These are phyloP conservation scores for Orthosia gothica DNA, from an alignment of 2,888 invertebrate species.

Conservation along the genomic window DNA sequence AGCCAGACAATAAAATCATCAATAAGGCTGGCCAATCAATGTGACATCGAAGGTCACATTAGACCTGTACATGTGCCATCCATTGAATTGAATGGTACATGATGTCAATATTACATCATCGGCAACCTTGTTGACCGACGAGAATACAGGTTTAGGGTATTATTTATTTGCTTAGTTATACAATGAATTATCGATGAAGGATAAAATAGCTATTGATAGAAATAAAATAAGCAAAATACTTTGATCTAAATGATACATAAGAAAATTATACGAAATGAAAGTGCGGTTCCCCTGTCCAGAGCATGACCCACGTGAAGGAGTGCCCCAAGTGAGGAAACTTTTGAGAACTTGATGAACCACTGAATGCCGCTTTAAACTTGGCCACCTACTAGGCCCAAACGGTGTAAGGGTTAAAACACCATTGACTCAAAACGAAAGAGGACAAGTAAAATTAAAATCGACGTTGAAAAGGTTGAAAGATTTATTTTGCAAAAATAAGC, in stretches of 20 bases:
- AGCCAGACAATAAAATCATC: constrained; percentile 54
- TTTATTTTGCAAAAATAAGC: not conserved
- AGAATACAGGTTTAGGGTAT: constrained; percentile 68
- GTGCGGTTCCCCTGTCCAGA: too few species aligned
- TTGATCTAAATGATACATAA: not conserved
- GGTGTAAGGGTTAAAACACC: too few species aligned
- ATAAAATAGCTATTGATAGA: not conserved
- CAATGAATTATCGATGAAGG: not conserved
- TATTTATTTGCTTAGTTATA: constrained; percentile 25
- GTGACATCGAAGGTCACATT: constrained; percentile 73
- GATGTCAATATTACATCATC: constrained; percentile 85
- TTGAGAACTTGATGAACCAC: too few species aligned
- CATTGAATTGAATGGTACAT: constrained; percentile 71
- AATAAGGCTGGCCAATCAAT: constrained; percentile 49
- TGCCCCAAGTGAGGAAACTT: too few species aligned
- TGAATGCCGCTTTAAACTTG: too few species aligned
- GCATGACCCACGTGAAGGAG: too few species aligned
- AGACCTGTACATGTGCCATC: constrained; percentile 50
- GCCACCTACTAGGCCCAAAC: too few species aligned
- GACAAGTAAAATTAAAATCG: not conserved
- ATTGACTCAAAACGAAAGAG: too few species aligned
- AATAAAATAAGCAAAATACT: not conserved
- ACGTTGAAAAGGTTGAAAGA: too few species aligned
- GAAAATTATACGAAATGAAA: too few species aligned
- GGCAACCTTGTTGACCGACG: constrained; percentile 69